Base-by-base conservation (phyloP, 2,113 vertebrate genomes). In the Xiphophorus hellerii region DNA sequence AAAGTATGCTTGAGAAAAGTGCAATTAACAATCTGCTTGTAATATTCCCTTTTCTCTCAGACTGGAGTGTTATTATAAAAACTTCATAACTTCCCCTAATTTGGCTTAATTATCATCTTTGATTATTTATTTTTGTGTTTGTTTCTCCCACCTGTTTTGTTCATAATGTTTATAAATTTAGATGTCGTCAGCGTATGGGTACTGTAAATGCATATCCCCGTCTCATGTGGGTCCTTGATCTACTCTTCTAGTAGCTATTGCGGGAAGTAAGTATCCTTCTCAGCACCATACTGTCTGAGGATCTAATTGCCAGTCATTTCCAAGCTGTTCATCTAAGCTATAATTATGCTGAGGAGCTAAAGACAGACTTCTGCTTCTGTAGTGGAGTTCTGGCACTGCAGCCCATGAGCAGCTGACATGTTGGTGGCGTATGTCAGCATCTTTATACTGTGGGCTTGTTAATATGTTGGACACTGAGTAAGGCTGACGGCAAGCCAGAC, bases 251-350 rank as follows among this genome's bases (percentile, higher is more conserved):
- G 70, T 72, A 29, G 15, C 31, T 74, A 62, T 69, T 65, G 63
- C 77, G 71, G 61, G 81, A 88, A 83, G 77, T 74, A 76, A 90
- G 84, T 84, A 67, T 70, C 71, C 71, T 76, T 51, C 37, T 71
- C 73, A 35, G 62, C 76, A 85, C 85, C 75, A 54, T 69, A 73
- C 78, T 84, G 90, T 88, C 90, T 90, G 77, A 71, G 81, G 39
- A 64, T 72, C 76, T 92, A 92, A 93, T 93, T 92, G 87, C 88
- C 84, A 73, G 87, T 91, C 83, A 70, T 90, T 93, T 86, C 76
- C 88, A 85, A 88, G 86, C 88, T 77, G 61, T 89, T 91, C 80
- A 84, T 82, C 68, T 29, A 88, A 58, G 81, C 85, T 91, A 73
- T 91, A 93, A 94, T 94, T 92, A 91, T 70, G 75, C 61, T 35